phyloP scores from a whole-genome alignment of 2,888 invertebrate species.

The Drosophila differens region DNA sequence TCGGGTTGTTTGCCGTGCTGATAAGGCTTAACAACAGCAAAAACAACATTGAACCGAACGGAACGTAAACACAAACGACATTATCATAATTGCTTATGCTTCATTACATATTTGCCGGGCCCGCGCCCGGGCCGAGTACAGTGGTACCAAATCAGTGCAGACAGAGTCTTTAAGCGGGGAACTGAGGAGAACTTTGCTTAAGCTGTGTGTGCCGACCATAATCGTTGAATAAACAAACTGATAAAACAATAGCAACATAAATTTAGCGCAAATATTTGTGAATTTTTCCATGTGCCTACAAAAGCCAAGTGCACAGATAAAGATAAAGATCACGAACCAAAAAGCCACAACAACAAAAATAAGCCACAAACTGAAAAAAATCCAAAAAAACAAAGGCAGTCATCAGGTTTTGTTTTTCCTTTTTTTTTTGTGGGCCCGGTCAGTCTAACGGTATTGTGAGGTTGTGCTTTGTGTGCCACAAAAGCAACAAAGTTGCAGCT shows the following conservation, averaged over 20 bases:
- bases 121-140: neutral
- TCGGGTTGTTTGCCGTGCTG: conserved; percentile 40
- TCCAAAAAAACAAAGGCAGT: conserved; percentile 43
- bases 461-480: conserved; percentile 53
- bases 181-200: neutral
- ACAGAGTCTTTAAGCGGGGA: conserved; percentile 24
- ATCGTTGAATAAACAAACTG: conserved; percentile 75
- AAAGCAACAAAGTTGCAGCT: conserved; percentile 47
- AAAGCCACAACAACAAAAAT: conserved; percentile 7
- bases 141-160: conserved; percentile 16
- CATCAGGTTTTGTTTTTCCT: conserved; percentile 28
- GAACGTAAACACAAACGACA: conserved; percentile 69
- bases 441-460: conserved; percentile 68
- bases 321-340: conserved; percentile 68
- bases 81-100: conserved; percentile 81
- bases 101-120: conserved; percentile 74
- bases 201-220: conserved; percentile 42
- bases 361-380: conserved; percentile 23
- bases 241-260: conserved; percentile 77
- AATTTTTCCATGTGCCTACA: conserved; percentile 51
- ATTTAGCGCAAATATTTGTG: conserved; percentile 73
- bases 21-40: conserved; percentile 53
- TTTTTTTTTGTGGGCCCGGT: conserved; percentile 46
- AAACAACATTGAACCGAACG: conserved; percentile 32
- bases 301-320: conserved; percentile 63